These are phyloP conservation scores for Crypturellus tataupa DNA, from an alignment of 2,797 vertebrate species.

Conservation along the genomic window DNA sequence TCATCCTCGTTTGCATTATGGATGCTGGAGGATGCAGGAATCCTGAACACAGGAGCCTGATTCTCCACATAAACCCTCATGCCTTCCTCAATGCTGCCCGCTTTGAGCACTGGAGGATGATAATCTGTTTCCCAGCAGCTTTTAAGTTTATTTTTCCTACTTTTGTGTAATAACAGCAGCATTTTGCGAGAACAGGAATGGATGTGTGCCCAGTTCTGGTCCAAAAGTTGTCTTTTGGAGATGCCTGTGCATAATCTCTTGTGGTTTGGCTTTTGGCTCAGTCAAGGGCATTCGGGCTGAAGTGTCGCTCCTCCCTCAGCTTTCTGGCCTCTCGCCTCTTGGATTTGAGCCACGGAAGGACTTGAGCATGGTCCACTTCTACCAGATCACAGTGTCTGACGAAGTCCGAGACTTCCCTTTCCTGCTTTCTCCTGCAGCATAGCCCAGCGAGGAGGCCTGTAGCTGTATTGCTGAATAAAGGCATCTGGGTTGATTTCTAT, in stretches of 20 bases:
- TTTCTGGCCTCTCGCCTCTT: background rate
- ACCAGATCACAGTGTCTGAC: accelerated
- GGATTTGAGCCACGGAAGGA: background rate
- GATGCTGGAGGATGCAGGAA: background rate
- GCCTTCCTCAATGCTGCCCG: background rate
- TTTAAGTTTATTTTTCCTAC: background rate
- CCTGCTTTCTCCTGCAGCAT: background rate
- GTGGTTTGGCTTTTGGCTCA: background rate
- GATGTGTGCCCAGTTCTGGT: background rate
- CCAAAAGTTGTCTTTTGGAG: background rate
- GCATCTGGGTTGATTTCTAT: background rate
- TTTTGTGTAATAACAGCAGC: background rate
- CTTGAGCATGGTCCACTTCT: background rate
- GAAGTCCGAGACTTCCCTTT: background rate
- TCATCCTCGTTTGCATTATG: background rate
- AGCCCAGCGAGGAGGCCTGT: background rate
- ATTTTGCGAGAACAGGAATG: background rate
- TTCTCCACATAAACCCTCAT: background rate
- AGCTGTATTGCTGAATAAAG: background rate
- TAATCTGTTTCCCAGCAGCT: background rate
- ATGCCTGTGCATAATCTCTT: background rate
- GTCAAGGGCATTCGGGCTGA: background rate
- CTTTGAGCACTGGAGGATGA: background rate
- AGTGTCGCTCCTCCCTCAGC: accelerated
- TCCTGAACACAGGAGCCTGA: background rate